These are phyloP conservation scores for Arge pagana DNA, from an alignment of 2,888 invertebrate species.

Conservation along the genomic window DNA sequence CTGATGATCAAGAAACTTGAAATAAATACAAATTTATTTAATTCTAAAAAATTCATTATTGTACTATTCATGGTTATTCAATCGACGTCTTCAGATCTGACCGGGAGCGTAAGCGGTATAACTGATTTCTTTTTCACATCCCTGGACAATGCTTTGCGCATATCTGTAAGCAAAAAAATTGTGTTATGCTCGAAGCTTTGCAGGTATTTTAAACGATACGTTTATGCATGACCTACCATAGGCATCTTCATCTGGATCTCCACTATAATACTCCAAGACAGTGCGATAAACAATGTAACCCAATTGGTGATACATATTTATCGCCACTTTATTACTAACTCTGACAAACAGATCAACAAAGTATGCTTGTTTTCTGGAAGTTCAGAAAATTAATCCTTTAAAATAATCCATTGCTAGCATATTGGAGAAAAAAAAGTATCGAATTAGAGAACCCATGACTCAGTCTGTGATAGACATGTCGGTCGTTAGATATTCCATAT, in stretches of 20 bases:
- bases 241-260: constrained; percentile 98
- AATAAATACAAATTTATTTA: not conserved
- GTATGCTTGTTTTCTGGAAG: constrained; percentile 87
- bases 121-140: constrained; percentile 92
- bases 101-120: constrained; percentile 91
- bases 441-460: constrained; percentile 7
- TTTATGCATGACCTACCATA: constrained; percentile 85
- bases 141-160: constrained; percentile 95
- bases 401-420: constrained; percentile 11
- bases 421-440: constrained; percentile 18
- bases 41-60: not conserved
- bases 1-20: not conserved
- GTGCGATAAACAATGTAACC: constrained; percentile 97
- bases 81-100: constrained; percentile 93
- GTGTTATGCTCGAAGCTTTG: too few species aligned
- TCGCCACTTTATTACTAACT: constrained; percentile 95
- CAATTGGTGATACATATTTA: constrained; percentile 94
- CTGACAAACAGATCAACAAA: constrained; percentile 99
- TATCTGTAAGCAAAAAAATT: constrained; percentile 79
- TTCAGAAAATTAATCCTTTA: constrained; percentile 30
- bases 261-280: constrained; percentile 97
- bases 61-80: constrained; percentile 45
- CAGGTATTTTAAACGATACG: constrained; percentile 14
- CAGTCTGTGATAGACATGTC: constrained; percentile 2
- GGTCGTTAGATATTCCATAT: too few species aligned